Conservation (phyloP, 2,888 invertebrate genomes). For the Pollenia amentaria region DNA sequence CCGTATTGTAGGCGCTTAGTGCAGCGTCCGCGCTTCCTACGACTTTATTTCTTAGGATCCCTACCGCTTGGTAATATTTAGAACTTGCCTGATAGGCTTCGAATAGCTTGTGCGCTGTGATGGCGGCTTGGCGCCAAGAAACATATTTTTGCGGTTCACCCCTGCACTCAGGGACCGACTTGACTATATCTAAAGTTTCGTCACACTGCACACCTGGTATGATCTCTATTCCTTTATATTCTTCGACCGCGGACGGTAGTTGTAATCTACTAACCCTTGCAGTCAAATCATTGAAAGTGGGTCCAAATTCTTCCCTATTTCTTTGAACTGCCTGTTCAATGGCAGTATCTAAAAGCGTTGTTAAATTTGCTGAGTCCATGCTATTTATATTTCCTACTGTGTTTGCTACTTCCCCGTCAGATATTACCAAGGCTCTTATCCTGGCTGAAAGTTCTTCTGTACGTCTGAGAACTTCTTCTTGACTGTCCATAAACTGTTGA, state of each 20-base stretch:
- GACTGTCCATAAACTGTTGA: not conserved
- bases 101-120: slow-evolving; percentile 23
- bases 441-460: not conserved
- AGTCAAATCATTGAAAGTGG: slow-evolving; percentile 10
- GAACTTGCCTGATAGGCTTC: not conserved
- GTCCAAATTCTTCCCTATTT: not conserved
- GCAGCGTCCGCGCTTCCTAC: too few relatives aligned
- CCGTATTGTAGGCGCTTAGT: too few relatives aligned
- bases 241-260: slow-evolving; percentile 16
- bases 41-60: too few relatives aligned
- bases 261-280: not conserved
- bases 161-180: slow-evolving; percentile 27
- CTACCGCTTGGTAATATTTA: not conserved
- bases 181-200: slow-evolving; percentile 23
- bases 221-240: slow-evolving; percentile 35
- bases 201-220: slow-evolving; percentile 9
- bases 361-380: not conserved
- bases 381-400: slow-evolving; percentile 9
- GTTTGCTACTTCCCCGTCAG: not conserved
- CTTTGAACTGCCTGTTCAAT: slow-evolving; percentile 1
- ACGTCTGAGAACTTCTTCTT: not conserved
- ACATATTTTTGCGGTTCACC: slow-evolving; percentile 32
- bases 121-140: slow-evolving; percentile 36
- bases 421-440: not conserved
- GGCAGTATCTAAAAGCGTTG: slow-evolving; percentile 8